Conservation (phyloP, 2,888 invertebrate species). For the Mechanitis mazaeus region DNA sequence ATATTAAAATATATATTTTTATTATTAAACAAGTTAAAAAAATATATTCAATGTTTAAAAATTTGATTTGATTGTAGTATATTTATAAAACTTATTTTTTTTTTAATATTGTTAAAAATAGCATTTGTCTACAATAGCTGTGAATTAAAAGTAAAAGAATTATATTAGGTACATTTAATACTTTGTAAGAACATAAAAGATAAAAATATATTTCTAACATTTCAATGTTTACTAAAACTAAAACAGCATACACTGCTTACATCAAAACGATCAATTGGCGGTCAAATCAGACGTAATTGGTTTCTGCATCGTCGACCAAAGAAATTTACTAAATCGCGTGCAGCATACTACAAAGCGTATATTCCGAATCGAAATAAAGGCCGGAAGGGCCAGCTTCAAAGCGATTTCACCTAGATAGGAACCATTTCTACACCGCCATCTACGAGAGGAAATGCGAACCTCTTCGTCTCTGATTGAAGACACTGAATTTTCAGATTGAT, state of each 20-base stretch:
- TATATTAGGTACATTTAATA: too few species aligned
- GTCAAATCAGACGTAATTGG: constrained; percentile 52
- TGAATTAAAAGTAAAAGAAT: too few species aligned
- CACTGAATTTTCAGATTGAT: background rate
- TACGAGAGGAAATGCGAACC: constrained; percentile 65
- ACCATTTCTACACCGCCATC: constrained; percentile 58
- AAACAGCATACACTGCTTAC: background rate
- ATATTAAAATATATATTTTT: too few species aligned
- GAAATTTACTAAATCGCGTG: constrained; percentile 53
- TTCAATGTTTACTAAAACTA: background rate
- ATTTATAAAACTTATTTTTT: too few species aligned
- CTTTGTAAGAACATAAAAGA: too few species aligned
- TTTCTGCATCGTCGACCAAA: constrained; percentile 55
- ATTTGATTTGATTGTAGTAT: too few species aligned
- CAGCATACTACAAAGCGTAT: constrained; percentile 42
- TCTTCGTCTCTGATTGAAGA: constrained; percentile 47
- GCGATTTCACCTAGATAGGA: constrained; percentile 54
- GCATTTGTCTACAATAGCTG: too few species aligned
- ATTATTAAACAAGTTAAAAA: too few species aligned
- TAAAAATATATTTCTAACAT: too few species aligned
- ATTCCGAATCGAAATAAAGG: constrained; percentile 46
- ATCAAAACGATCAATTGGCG: constrained; percentile 20
- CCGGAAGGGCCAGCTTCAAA: constrained; percentile 53
- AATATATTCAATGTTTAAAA: too few species aligned
- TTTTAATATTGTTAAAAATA: too few species aligned